Evolutionary conservation across 2,888 invertebrate species (phyloP).

Genomic region (Leucophenga montana): DNA sequence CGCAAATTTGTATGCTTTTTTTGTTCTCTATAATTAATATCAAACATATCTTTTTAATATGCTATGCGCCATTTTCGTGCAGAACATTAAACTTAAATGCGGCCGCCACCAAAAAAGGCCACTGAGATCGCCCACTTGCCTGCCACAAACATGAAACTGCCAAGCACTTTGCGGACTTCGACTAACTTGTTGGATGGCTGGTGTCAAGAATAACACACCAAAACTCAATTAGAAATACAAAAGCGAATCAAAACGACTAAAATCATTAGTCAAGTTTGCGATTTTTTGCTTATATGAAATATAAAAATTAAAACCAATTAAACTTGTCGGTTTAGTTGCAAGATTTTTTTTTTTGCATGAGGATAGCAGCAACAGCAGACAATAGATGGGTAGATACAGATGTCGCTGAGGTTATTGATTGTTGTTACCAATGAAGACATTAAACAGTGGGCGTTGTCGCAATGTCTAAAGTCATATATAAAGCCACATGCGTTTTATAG

Average conservation of each 20-base stretch:
- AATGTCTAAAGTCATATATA: conserved; percentile 40
- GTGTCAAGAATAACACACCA: not conserved
- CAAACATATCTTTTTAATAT: conserved; percentile 8
- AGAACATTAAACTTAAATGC: conserved; percentile 2
- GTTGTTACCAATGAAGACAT: conserved; percentile 9
- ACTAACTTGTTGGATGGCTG: not conserved
- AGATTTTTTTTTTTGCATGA: too few relatives aligned
- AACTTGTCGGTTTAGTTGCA: not conserved
- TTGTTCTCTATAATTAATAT: not conserved
- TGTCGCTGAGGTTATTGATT: conserved; percentile 4
- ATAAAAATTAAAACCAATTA: conserved; percentile 5
- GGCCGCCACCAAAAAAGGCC: conserved; percentile 3
- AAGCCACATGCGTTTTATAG: conserved; percentile 57
- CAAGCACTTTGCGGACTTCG: not conserved
- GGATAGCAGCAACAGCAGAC: too few relatives aligned
- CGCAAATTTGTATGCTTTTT: not conserved
- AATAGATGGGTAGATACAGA: too few relatives aligned
- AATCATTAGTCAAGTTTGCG: not conserved
- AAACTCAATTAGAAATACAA: not conserved
- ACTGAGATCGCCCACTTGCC: not conserved
- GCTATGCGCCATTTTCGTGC: conserved; percentile 8
- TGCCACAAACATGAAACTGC: not conserved
- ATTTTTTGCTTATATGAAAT: conserved; percentile 6
- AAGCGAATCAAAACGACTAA: not conserved
- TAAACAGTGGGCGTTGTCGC: conserved; percentile 48